phyloP scores from a whole-genome alignment of 2,888 invertebrate species.

The Rhamphomyia laevipes region DNA sequence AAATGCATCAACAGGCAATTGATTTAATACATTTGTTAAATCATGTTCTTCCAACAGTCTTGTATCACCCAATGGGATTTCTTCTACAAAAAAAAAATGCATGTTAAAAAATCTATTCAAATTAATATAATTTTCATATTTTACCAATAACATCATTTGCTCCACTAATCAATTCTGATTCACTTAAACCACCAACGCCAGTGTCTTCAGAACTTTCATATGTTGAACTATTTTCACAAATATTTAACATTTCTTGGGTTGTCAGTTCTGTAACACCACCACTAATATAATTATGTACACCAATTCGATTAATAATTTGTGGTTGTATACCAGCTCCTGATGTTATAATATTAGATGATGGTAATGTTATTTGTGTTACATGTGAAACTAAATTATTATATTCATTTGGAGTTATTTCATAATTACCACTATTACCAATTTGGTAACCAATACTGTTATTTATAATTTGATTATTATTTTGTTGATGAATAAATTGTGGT shows the following conservation, averaged over 20 bases:
- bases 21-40: slow-evolving; percentile 65
- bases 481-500: too few relatives aligned
- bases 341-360: neutral
- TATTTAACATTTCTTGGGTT: slow-evolving; percentile 33
- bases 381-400: slow-evolving; percentile 9
- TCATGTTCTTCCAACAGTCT: slow-evolving; percentile 60
- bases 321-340: neutral
- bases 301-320: neutral
- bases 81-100: slow-evolving; percentile 40
- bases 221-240: slow-evolving; percentile 49
- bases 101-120: too few relatives aligned
- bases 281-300: slow-evolving; percentile 18
- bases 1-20: slow-evolving; percentile 69
- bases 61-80: slow-evolving; percentile 42
- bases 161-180: slow-evolving; percentile 44
- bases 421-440: neutral
- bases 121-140: slow-evolving; percentile 8
- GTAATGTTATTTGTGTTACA: slow-evolving; percentile 2
- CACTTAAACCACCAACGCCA: slow-evolving; percentile 46
- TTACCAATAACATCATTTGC: slow-evolving; percentile 37
- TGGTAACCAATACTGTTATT: too few relatives aligned
- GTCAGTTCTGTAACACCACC: slow-evolving; percentile 21
- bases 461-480: too few relatives aligned
- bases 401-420: slow-evolving; percentile 16
- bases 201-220: slow-evolving; percentile 53